phyloP scores from a whole-genome alignment of 2,797 vertebrate genomes.

The Bovichtus diacanthus region DNA sequence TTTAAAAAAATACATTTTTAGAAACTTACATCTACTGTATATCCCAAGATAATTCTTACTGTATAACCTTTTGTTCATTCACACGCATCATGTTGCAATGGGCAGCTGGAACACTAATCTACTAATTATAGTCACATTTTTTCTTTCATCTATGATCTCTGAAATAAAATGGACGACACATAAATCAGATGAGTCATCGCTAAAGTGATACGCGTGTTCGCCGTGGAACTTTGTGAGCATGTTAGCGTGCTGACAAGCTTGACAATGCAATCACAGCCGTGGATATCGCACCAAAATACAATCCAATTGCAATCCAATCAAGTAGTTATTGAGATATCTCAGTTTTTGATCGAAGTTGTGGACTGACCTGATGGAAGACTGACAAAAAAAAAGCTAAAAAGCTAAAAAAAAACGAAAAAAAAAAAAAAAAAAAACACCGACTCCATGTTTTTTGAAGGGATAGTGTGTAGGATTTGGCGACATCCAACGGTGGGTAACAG shows the following conservation, averaged over 20 bases:
- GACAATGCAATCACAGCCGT: too few species aligned
- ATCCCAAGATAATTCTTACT: not conserved
- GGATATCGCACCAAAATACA: not conserved
- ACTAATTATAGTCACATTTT: not conserved
- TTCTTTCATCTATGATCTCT: not conserved
- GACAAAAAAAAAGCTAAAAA: not conserved
- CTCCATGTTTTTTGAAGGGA: too few species aligned
- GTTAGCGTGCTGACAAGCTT: too few species aligned
- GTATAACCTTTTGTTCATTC: not conserved
- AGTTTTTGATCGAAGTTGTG: not conserved
- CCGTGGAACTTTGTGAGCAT: not conserved
- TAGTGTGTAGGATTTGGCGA: too few species aligned
- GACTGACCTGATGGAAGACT: not conserved
- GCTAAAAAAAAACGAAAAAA: too few species aligned
- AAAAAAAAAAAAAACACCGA: not conserved
- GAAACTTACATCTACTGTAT: not conserved
- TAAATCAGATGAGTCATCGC: not conserved
- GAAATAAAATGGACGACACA: not conserved
- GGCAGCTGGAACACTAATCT: not conserved
- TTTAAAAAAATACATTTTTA: not conserved
- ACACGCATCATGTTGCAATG: not conserved
- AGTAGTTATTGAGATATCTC: not conserved
- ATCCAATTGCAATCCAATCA: not conserved
- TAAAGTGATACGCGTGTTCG: not conserved
- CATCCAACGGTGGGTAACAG: too few species aligned